Evolutionary conservation across 2,113 vertebrate species (phyloP).

Genomic region (Actenoides lindsayi): DNA sequence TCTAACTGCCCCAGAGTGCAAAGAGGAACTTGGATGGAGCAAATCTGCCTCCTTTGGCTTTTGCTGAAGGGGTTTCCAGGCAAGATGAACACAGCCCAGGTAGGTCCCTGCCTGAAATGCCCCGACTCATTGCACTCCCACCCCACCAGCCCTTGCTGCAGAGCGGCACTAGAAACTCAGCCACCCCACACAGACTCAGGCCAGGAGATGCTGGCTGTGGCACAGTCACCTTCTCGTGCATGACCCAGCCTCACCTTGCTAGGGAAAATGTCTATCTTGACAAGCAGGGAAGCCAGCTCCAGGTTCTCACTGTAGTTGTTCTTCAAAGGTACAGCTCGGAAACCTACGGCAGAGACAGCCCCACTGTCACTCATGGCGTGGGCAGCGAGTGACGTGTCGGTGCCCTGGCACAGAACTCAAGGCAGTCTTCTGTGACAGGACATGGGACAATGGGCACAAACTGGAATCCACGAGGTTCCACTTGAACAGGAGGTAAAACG

Average conservation of each 20-base stretch:
- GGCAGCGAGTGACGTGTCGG: too few relatives aligned
- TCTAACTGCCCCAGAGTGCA: not conserved
- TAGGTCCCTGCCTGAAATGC: not conserved
- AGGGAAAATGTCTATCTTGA: conserved; percentile 87
- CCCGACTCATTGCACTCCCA: not conserved
- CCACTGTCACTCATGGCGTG: rapidly evolving
- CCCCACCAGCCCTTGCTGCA: not conserved
- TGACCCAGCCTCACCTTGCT: conserved; percentile 80
- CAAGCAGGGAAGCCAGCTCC: conserved; percentile 92
- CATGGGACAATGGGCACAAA: not conserved
- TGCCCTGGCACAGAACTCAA: not conserved
- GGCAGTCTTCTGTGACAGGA: not conserved
- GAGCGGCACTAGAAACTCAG: not conserved
- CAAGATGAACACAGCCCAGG: not conserved
- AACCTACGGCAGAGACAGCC: conserved; percentile 75
- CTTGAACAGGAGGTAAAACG: not conserved
- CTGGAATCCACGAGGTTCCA: not conserved
- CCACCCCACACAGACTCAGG: not conserved
- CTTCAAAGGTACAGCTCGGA: conserved; percentile 93
- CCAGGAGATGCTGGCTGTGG: not conserved
- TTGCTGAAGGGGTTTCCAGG: not conserved
- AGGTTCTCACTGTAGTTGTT: conserved; percentile 98
- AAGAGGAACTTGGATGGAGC: not conserved
- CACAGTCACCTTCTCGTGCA: rapidly evolving
- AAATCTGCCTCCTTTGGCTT: not conserved